These are phyloP conservation scores for Melikaiella ostensackeni DNA, from an alignment of 2,888 invertebrate genomes.

Conservation along the genomic window DNA sequence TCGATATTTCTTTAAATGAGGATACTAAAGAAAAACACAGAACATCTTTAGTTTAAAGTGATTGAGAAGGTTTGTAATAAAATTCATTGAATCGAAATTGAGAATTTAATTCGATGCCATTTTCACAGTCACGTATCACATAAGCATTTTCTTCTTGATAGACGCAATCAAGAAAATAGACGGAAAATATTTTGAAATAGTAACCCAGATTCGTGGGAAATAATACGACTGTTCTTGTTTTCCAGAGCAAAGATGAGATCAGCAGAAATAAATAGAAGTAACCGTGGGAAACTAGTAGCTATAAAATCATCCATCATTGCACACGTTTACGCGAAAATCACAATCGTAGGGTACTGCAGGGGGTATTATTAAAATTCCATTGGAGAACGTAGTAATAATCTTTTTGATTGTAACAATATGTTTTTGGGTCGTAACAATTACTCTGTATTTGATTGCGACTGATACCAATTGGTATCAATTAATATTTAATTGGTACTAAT, in stretches of 20 bases:
- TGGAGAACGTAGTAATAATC: too few relatives aligned
- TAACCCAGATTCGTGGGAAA: neutral
- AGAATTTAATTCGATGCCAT: neutral
- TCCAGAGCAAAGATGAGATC: constrained; percentile 6
- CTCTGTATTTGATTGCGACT: neutral
- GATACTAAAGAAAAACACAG: neutral
- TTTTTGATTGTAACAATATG: too few relatives aligned
- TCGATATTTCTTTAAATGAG: neutral
- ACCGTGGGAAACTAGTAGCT: constrained; percentile 1
- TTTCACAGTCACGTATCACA: neutral
- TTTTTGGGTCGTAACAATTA: too few relatives aligned
- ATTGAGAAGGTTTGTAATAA: neutral
- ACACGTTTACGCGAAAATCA: neutral
- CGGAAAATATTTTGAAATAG: neutral
- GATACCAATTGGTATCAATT: neutral
- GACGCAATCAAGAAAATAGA: neutral
- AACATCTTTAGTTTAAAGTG: neutral
- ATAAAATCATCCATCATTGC: constrained; percentile 8
- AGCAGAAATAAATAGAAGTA: constrained; percentile 2
- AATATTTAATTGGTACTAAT: neutral
- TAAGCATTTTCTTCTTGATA: neutral
- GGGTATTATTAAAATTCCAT: too few relatives aligned
- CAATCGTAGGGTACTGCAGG: neutral
- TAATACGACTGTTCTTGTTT: constrained; percentile 8
- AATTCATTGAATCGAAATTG: neutral